Conservation (phyloP, 2,888 invertebrate genomes). For the Lasioglossum leucozonium region DNA sequence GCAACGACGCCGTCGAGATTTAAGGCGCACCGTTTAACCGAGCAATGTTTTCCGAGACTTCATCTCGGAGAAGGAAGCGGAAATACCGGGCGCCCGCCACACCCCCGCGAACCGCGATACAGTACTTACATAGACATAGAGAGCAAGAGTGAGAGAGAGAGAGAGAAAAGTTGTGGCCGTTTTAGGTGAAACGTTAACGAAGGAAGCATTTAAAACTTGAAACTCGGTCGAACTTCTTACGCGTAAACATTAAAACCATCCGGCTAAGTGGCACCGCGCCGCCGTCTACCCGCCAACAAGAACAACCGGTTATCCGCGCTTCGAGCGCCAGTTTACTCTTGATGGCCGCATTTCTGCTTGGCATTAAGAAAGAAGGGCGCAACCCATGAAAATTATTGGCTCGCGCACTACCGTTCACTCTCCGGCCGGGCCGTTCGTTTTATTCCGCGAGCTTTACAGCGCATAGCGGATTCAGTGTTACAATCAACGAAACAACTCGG, state of each 20-base stretch:
- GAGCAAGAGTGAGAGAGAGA: neutral
- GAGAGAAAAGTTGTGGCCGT: constrained; percentile 71
- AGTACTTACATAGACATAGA: constrained; percentile 10
- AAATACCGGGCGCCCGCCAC: constrained; percentile 9
- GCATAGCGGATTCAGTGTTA: neutral
- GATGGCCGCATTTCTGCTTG: constrained; percentile 64
- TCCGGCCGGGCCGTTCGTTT: neutral
- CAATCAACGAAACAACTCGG: neutral
- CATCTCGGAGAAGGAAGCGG: constrained; percentile 32
- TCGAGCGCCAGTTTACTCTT: constrained; percentile 54
- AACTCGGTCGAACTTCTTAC: constrained; percentile 72
- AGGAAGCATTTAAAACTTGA: constrained; percentile 73
- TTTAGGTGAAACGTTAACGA: constrained; percentile 78
- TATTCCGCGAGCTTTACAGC: neutral
- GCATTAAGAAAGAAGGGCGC: constrained; percentile 39
- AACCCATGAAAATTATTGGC: constrained; percentile 57
- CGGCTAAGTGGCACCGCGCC: constrained; percentile 74
- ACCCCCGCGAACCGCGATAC: constrained; percentile 35
- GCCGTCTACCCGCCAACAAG: constrained; percentile 68
- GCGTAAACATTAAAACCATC: constrained; percentile 78
- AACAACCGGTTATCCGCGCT: constrained; percentile 59
- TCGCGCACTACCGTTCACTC: constrained; percentile 28
- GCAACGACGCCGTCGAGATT: constrained; percentile 55
- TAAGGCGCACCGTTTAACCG: constrained; percentile 33
- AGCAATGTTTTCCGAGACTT: constrained; percentile 60